Base-by-base conservation (phyloP, 2,797 vertebrate genomes). In the Urophycis tenuis region DNA sequence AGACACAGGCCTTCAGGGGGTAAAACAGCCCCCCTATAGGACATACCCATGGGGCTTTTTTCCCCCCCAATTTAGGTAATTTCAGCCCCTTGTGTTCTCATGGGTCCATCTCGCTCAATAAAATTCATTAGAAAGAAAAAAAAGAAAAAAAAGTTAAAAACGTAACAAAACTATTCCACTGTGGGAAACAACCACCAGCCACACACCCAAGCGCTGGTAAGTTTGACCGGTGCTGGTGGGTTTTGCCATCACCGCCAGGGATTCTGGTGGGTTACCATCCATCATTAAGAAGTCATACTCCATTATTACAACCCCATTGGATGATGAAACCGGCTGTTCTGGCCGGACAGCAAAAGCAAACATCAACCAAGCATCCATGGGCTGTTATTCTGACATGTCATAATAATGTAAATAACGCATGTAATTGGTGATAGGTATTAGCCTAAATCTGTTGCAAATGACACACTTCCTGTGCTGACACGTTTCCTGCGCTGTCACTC, bases 71-170 rank as follows among this genome's bases (percentile, higher is more conserved):
- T 80, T 83, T 35, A 81, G 74, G 75, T 73, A 76, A 76, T 81
- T 75, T 79, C 72, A 53, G 77, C 69, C 41, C 31, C 82, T 79
- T 85, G 45, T 84, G 76, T 75, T 80, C 84, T 82, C 81, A 67
- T 71, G 78, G 60, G 82, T 77, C 76, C 39, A 74, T 83, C 75
- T 74, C 75, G 79, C 79, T 87, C 74, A 85, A 84, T 81, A 79
- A 25, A 79, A 77, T 78, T 82, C 53, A 82, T 85, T 75, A 72
- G 29, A 34, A 60, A 75, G 80, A 82, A 49, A 53, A 75, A 81
- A 67, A 19, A 49, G 64, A 75, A 81, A 67, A 19, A 79, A 17
- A 76, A 29, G 30, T 30, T 12, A 31, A 70, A 70, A 70, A 70
- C 31, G 5, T 34, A 73, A 69, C 31, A 78, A 73, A 53, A 1